Evolutionary conservation across 2,888 invertebrate species (phyloP).

Genomic region (Xestobium rufovillosum): DNA sequence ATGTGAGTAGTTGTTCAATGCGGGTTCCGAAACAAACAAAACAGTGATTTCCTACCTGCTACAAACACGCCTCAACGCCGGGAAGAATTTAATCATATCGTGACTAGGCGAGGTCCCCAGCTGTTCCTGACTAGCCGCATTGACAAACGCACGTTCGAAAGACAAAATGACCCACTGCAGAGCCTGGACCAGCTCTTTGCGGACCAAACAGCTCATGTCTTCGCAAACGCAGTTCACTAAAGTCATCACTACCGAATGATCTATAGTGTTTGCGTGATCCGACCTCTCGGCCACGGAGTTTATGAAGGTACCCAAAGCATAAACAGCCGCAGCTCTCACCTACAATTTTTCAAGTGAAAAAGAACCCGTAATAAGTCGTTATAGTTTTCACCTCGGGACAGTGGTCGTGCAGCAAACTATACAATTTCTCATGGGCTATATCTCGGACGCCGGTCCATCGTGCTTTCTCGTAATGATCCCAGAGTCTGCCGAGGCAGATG

Average conservation of each 20-base stretch:
- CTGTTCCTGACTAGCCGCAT: conserved; percentile 60
- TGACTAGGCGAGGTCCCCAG: conserved; percentile 35
- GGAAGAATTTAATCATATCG: conserved; percentile 10
- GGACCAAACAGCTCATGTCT: conserved; percentile 81
- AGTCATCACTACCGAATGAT: conserved; percentile 85
- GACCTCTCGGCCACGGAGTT: conserved; percentile 75
- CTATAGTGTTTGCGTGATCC: conserved; percentile 90
- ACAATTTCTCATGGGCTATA: conserved; percentile 93
- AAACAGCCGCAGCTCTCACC: conserved; percentile 89
- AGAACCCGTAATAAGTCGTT: too few relatives aligned
- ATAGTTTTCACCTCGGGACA: conserved; percentile 93
- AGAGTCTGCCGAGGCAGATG: conserved; percentile 82
- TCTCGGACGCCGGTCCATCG: conserved; percentile 95
- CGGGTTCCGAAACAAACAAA: too few relatives aligned
- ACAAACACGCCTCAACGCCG: background rate
- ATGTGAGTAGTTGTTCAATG: too few relatives aligned
- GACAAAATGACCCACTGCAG: conserved; percentile 77
- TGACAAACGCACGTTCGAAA: conserved; percentile 83
- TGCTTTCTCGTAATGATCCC: conserved; percentile 83
- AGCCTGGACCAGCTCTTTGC: conserved; percentile 80
- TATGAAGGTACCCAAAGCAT: conserved; percentile 90
- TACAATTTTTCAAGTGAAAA: conserved; percentile 30
- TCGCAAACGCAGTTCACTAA: conserved; percentile 67
- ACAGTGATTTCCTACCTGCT: too few relatives aligned
- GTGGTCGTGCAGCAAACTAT: conserved; percentile 67